Base-by-base conservation (phyloP, 2,797 vertebrate genomes). In the Triplophysa yarkandensis region DNA sequence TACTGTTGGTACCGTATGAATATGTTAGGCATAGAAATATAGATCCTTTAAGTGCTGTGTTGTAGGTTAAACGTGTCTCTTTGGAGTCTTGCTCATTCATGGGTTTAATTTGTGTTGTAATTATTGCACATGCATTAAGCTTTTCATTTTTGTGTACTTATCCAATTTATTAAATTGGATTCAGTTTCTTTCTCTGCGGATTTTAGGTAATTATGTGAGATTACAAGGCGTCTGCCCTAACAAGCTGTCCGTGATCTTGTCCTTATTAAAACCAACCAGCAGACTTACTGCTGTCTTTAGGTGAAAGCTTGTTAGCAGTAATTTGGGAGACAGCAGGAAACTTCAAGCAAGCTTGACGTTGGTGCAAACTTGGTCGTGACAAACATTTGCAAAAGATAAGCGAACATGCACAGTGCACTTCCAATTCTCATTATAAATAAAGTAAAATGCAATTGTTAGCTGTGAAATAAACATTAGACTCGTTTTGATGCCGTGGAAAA, bases 401-500 rank as follows among this genome's bases (percentile, higher is more conserved):
- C 16, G 1, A 17, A 17, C 13, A 5, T 34, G 28, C 10, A 4
- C 25, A 23, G n/a, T n/a, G 14, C 27, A 9, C 11, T 57, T 27
- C 16, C 41, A 43, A 43, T 36, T 36, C 34, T 36, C 34, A 39
- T 1, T 43, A 27, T 28, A 9, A 58, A 32, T 3, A 1, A 7
- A 48, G 4, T 14, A 46, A n/a, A 48, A 50, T 48, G 21, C 1
- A 46, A 60, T 48, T 19, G 9, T 69, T 27, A 63, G 21, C 66
- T 39, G 25, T 32, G 48, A 46, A 55, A 57, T 76, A 64, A 76
- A 46, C 58, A 64, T 70, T 36, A 70, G 27, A 14, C 36, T 5
- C 19, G 66, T 76, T 77, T 65, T 69, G 17, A 65, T 46, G 65
- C 17, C 17, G 17, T 46, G 6, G 36, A 57, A 78, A 60, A 54